These are phyloP conservation scores for Himantopus leucocephalus DNA, from an alignment of 2,113 vertebrate genomes.

Conservation along the genomic window DNA sequence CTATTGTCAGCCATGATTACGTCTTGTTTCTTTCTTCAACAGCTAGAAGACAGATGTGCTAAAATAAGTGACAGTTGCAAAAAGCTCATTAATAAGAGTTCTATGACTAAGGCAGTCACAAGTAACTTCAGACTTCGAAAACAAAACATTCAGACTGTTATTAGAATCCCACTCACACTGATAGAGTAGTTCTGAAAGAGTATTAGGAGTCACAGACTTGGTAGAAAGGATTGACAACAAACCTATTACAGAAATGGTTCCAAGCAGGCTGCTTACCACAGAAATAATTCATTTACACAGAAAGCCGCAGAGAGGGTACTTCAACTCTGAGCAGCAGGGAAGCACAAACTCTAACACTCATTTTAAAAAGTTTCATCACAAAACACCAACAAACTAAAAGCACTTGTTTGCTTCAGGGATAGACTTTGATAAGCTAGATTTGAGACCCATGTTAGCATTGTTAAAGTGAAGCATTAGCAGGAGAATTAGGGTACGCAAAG, in stretches of 20 bases:
- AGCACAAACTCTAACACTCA: background rate
- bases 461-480: background rate
- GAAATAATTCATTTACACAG: background rate
- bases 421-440: background rate
- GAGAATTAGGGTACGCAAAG: background rate
- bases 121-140: background rate
- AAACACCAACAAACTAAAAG: background rate
- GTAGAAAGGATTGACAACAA: background rate
- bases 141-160: background rate
- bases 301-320: background rate
- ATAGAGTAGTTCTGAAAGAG: background rate
- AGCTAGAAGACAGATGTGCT: conserved; percentile 1
- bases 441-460: background rate
- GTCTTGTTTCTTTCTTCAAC: background rate
- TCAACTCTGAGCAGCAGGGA: background rate
- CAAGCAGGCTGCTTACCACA: background rate
- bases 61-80: background rate
- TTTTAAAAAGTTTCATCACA: background rate
- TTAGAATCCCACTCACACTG: background rate
- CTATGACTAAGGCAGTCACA: background rate
- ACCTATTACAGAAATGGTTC: background rate
- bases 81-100: background rate
- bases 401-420: background rate
- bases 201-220: background rate
- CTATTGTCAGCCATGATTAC: conserved; percentile 87